Conservation (phyloP, 2,888 invertebrate genomes). For the Diaphora mendica region DNA sequence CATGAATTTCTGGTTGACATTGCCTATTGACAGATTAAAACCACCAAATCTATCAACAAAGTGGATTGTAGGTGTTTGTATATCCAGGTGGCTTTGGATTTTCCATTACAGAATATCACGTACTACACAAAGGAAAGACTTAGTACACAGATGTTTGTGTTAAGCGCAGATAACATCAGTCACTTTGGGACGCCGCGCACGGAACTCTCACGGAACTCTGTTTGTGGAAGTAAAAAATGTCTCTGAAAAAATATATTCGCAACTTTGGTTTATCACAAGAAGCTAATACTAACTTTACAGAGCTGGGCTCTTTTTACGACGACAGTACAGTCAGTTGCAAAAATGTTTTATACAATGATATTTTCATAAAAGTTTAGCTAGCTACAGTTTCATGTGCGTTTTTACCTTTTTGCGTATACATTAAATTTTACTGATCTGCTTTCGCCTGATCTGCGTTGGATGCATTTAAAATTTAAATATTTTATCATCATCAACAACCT, state of each 20-base stretch:
- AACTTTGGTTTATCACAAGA: background rate
- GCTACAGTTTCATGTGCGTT: background rate
- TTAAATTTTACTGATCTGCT: too few relatives aligned
- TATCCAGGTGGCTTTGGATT: background rate
- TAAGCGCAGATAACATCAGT: background rate
- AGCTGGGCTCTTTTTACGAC: background rate
- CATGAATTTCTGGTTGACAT: background rate
- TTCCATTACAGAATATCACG: background rate
- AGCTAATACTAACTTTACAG: background rate
- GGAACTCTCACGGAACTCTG: background rate
- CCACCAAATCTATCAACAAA: background rate
- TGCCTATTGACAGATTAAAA: background rate
- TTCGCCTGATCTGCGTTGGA: too few relatives aligned
- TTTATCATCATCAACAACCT: too few relatives aligned
- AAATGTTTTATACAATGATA: background rate
- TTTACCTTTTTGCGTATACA: background rate
- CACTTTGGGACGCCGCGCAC: background rate
- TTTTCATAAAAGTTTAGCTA: background rate
- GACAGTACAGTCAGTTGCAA: background rate
- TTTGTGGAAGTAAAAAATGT: background rate
- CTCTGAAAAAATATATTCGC: background rate
- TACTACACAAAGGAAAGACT: background rate
- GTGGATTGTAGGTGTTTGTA: background rate
- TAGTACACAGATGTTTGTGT: background rate
- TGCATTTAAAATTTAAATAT: too few relatives aligned